Conservation (phyloP, 1,140 invertebrate species). For the Heliconius hermathena region DNA sequence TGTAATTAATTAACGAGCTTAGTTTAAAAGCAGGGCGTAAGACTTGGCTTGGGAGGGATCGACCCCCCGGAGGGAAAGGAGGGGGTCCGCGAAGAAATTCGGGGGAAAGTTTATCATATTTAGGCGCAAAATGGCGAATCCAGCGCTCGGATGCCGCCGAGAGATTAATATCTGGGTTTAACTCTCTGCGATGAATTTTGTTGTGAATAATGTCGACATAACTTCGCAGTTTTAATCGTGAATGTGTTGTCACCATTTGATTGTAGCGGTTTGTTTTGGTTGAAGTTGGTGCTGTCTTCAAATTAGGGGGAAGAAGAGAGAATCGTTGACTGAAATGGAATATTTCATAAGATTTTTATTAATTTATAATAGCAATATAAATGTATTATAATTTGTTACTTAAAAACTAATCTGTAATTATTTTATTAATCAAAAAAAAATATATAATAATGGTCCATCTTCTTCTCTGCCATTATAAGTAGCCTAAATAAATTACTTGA, state of each 20-base stretch:
- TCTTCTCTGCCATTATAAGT: too few species aligned
- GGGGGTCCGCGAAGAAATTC: constrained; percentile 74
- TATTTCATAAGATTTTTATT: background rate
- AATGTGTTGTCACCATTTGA: constrained; percentile 45
- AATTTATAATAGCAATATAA: background rate
- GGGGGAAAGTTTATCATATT: constrained; percentile 82
- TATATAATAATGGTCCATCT: too few species aligned
- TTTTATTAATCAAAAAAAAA: too few species aligned
- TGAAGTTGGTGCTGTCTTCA: constrained; percentile 1
- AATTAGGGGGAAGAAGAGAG: background rate
- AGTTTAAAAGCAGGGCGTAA: constrained; percentile 82
- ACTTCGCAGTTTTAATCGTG: constrained; percentile 66
- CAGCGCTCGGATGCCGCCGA: constrained; percentile 75
- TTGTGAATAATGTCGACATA: constrained; percentile 72
- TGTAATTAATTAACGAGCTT: constrained; percentile 82
- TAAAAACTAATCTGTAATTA: too few species aligned
- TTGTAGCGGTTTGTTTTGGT: constrained; percentile 39
- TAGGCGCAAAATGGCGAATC: constrained; percentile 82
- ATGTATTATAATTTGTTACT: background rate
- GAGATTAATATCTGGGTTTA: constrained; percentile 81
- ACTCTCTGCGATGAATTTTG: constrained; percentile 76
- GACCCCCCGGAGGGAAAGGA: constrained; percentile 56
- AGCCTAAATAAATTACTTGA: too few species aligned
- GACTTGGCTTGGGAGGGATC: constrained; percentile 67
- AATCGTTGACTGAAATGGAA: background rate